These are phyloP conservation scores for Argyresthia goedartella DNA, from an alignment of 2,888 invertebrate species.

Conservation along the genomic window DNA sequence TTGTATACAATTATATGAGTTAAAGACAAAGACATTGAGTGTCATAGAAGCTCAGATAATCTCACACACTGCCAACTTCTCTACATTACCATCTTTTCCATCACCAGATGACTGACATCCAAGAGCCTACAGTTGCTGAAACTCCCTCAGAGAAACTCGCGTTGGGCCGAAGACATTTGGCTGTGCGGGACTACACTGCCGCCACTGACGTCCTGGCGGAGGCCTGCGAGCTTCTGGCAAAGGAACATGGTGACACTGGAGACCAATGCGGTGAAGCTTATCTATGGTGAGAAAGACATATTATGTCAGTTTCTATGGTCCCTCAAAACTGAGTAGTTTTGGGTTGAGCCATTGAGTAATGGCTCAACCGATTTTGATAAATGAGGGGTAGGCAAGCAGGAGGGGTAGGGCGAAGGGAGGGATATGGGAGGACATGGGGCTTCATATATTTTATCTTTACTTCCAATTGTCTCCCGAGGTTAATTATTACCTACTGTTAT, in stretches of 20 bases:
- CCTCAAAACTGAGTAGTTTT: background rate
- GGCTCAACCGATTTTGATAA: too few relatives aligned
- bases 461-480: too few relatives aligned
- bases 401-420: background rate
- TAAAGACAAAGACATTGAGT: too few relatives aligned
- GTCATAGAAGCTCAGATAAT: too few relatives aligned
- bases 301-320: background rate
- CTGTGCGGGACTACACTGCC: conserved; percentile 80
- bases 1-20: too few relatives aligned
- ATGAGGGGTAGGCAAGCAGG: background rate
- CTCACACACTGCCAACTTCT: background rate
- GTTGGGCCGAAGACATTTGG: conserved; percentile 81
- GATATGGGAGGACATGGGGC: too few relatives aligned
- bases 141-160: conserved; percentile 73
- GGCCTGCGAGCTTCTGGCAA: conserved; percentile 79
- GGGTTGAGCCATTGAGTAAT: background rate
- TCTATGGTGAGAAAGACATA: conserved; percentile 79
- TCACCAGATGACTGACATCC: conserved; percentile 17
- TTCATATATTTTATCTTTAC: too few relatives aligned
- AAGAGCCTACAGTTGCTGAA: conserved; percentile 19
- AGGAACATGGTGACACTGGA: conserved; percentile 84
- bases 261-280: conserved; percentile 92
- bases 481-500: too few relatives aligned
- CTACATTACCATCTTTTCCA: background rate
- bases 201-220: conserved; percentile 81